Evolutionary conservation across 2,113 vertebrate species (phyloP).

Genomic region (Prionailurus viverrinus): DNA sequence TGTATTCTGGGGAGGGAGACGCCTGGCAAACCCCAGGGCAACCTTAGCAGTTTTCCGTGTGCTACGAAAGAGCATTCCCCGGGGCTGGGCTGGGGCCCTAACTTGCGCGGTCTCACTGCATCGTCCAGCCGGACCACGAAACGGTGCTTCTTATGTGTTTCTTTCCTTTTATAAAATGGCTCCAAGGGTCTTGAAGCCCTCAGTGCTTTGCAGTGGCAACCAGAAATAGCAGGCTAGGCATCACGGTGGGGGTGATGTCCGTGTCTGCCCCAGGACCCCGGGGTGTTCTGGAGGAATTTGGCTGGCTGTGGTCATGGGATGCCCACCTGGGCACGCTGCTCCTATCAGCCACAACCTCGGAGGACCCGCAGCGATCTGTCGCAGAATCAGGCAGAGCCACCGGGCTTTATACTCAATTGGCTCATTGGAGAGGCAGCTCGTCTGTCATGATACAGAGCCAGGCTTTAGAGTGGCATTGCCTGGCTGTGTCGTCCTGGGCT

Average conservation of each 20-base stretch:
- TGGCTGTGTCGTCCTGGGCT: background rate
- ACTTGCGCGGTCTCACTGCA: constrained; percentile 28
- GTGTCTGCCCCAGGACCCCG: background rate
- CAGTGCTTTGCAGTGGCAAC: background rate
- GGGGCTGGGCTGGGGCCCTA: constrained; percentile 12
- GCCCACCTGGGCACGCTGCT: background rate
- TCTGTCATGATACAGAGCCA: background rate
- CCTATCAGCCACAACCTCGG: background rate
- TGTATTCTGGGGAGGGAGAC: background rate
- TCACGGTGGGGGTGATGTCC: background rate
- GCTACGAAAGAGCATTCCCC: background rate
- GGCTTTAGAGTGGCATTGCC: background rate
- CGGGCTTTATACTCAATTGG: background rate
- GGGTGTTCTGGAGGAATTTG: background rate
- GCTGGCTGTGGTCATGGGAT: background rate
- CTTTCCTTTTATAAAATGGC: constrained; percentile 42
- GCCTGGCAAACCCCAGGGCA: constrained; percentile 1
- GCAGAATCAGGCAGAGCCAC: background rate
- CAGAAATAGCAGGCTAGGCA: background rate
- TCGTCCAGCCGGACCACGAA: background rate
- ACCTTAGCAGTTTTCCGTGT: constrained; percentile 44
- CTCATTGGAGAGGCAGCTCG: background rate
- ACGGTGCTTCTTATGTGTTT: background rate
- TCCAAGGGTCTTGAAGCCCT: background rate
- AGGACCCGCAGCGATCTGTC: background rate